Evolutionary conservation across 53 echinoderm and acorn worm genomes (phyloP), one percentile per base, ranked within the genome.

Genomic region (Pentamera pediparva): DNA sequence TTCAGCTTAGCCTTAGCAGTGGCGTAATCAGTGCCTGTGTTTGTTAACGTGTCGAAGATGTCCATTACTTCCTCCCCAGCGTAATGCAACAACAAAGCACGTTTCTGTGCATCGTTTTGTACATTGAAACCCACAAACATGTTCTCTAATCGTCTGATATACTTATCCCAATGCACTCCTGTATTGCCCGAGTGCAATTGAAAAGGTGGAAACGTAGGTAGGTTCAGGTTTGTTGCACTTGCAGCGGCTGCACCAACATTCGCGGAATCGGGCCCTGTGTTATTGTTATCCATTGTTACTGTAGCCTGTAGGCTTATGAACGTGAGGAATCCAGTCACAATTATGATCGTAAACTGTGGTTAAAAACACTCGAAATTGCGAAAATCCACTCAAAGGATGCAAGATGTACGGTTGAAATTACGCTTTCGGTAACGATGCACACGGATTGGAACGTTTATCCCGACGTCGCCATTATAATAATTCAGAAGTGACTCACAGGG

Each of bases 71-170:
- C 20, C 49, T 70, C 70, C n/a, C 51, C 70, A 2, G 49, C 49
- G 49, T 18, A 50, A 32, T 70, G 70, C 15, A 70, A 33, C 6
- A 70, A 32, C 27, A 70, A 15, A 3, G 70, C 70, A 28, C 50
- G 20, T 21, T 70, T 49, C 4, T 35, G 49, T 47, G 48, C 30
- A 19, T 70, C 70, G 28, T 70, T 35, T 25, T 47, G 45, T 9
- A 70, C 49, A n/a, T 70, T 9, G 27, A 70, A 70, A 15, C 48
- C 70, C 6, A 70, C 26, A 38, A 47, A 70, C 29, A 70, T 32
- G 49, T 70, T 70, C 19, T 70, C 51, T 26, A 70, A 27, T 7
- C 70, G 70, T 9, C 25, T 12, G 17, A 70, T 15, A 29, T 35
- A 49, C 30, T 70, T 70, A 27, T 70, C 49, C 70, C 49, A 47